phyloP scores from a whole-genome alignment of 1,140 invertebrate species.

The Ceratosolen fusciceps region DNA sequence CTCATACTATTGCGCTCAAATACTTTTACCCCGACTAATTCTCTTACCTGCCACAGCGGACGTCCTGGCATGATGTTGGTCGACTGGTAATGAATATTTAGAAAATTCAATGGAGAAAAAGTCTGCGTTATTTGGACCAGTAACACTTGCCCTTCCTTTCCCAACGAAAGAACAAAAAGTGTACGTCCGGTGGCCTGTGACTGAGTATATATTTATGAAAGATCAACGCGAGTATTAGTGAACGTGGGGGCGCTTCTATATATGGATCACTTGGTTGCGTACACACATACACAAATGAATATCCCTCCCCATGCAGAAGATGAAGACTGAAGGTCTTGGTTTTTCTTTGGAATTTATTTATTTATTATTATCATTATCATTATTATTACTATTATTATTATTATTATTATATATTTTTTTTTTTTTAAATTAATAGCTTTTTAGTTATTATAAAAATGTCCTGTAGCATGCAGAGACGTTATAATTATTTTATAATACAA shows the following conservation, averaged over 20 bases:
- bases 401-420: too few species aligned
- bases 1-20: background rate
- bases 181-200: slow-evolving; percentile 54
- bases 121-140: background rate
- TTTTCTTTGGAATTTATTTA: too few species aligned
- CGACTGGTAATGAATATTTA: background rate
- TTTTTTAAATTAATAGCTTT: too few species aligned
- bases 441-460: too few species aligned
- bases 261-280: slow-evolving; percentile 63
- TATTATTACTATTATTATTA: too few species aligned
- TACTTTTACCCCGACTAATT: slow-evolving; percentile 9
- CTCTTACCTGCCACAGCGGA: slow-evolving; percentile 67
- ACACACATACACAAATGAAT: slow-evolving; percentile 49
- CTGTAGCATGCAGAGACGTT: too few species aligned
- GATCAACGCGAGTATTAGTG: slow-evolving; percentile 59
- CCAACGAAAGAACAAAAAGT: slow-evolving; percentile 64
- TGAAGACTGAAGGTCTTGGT: too few species aligned
- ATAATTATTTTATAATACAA: too few species aligned
- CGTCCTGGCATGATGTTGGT: slow-evolving; percentile 63
- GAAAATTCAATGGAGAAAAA: background rate
- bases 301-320: slow-evolving; percentile 12
- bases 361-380: too few species aligned
- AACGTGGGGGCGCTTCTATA: slow-evolving; percentile 62
- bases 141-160: slow-evolving; percentile 46
- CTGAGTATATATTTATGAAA: slow-evolving; percentile 67